Percentiles rank a stretch among this genome's conserved stretches.
phyloP scores from a whole-genome alignment of 1,140 invertebrate species.

The Magallana angulata region DNA sequence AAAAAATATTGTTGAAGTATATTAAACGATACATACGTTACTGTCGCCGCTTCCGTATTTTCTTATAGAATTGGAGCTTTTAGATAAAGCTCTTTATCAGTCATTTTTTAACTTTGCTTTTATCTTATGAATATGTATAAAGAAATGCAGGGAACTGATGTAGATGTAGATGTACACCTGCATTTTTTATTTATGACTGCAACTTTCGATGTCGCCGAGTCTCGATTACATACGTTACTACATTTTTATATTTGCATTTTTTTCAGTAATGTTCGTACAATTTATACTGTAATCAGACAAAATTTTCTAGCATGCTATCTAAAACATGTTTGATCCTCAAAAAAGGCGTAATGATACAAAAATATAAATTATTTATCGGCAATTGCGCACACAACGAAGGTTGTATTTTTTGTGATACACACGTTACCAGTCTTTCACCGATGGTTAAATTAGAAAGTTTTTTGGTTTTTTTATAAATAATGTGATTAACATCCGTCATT shows the following conservation, averaged over 20 bases:
- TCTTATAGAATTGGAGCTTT: neutral
- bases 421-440: neutral
- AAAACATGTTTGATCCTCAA: neutral
- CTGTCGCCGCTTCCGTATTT: neutral
- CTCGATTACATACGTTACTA: conserved; percentile 9
- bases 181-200: neutral
- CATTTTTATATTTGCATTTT: neutral
- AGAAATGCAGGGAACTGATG: too few species aligned
- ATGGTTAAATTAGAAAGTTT: neutral
- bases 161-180: neutral
- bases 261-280: neutral
- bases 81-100: neutral
- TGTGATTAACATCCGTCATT: neutral
- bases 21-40: conserved; percentile 39
- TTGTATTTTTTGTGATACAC: conserved; percentile 21
- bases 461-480: neutral
- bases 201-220: neutral
- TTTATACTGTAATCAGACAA: neutral
- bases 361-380: too few species aligned
- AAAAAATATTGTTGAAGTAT: neutral
- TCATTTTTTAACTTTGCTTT: neutral
- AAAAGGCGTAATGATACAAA: neutral
- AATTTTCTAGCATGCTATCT: neutral
- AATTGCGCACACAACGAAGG: neutral
- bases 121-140: neutral